These are phyloP conservation scores for Trichopoda pennipes DNA, from an alignment of 2,888 invertebrate genomes.

Conservation along the genomic window DNA sequence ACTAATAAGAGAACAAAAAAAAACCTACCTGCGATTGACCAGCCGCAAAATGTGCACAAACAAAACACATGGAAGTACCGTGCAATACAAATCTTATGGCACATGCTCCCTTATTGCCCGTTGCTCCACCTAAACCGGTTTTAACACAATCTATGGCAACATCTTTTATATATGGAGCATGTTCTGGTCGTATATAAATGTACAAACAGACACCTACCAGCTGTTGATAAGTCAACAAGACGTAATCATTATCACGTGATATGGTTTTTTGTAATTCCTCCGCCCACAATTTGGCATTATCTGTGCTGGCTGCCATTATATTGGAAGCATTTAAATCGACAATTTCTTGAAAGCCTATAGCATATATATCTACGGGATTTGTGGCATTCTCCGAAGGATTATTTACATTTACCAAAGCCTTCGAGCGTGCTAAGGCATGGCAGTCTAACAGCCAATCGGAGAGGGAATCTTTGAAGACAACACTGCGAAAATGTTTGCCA, in stretches of 20 bases:
- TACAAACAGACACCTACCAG: constrained; percentile 98
- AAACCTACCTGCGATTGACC: constrained; percentile 94
- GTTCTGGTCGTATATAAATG: constrained; percentile 93
- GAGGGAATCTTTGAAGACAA: constrained; percentile 94
- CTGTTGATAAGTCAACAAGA: constrained; percentile 95
- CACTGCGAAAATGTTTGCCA: constrained; percentile 98
- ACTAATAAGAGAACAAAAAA: background rate
- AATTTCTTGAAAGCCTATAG: constrained; percentile 99
- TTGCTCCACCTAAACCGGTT: constrained; percentile 98
- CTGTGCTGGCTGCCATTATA: constrained; percentile 96
- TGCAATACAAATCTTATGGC: constrained; percentile 95
- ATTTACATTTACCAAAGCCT: constrained; percentile 81
- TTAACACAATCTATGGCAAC: constrained; percentile 98
- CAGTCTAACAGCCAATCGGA: constrained; percentile 95
- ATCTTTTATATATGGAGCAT: constrained; percentile 94
- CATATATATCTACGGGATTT: constrained; percentile 93
- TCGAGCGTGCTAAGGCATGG: constrained; percentile 83
- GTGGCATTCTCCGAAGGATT: constrained; percentile 80
- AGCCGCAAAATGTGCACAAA: constrained; percentile 99
- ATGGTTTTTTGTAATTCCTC: constrained; percentile 96
- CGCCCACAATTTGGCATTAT: constrained; percentile 96
- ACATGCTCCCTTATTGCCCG: constrained; percentile 97
- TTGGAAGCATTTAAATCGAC: constrained; percentile 99
- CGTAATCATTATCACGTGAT: constrained; percentile 92
- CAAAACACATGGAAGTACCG: constrained; percentile 97